These are phyloP conservation scores for Criorhina ranunculi DNA, from an alignment of 2,888 invertebrate species.

Conservation along the genomic window DNA sequence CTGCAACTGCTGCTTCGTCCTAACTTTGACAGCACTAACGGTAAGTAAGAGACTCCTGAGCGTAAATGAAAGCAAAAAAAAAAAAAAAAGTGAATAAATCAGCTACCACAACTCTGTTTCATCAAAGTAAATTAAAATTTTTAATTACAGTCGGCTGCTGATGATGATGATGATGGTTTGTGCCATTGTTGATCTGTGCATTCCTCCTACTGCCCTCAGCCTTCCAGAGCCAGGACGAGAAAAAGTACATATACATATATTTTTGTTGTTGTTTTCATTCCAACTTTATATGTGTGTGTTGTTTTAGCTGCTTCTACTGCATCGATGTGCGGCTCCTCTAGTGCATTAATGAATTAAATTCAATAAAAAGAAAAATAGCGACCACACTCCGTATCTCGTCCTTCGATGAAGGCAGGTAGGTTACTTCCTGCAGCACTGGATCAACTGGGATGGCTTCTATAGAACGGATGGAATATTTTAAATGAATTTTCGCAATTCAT, in stretches of 20 bases:
- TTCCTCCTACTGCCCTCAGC: conserved; percentile 9
- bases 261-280: conserved; percentile 34
- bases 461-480: conserved; percentile 55
- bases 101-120: conserved; percentile 71
- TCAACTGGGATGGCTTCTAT: conserved; percentile 2
- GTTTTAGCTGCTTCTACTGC: conserved; percentile 7
- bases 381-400: conserved; percentile 53
- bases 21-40: conserved; percentile 32
- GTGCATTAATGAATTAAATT: conserved; percentile 76
- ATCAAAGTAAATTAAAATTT: conserved; percentile 76
- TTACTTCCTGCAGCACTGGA: conserved; percentile 33
- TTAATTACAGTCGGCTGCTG: conserved; percentile 71
- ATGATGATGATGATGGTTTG: conserved; percentile 70
- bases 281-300: conserved; percentile 8
- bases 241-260: conserved; percentile 35
- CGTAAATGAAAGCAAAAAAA: conserved; percentile 19
- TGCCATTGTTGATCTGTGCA: conserved; percentile 68
- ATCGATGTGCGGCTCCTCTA: conserved; percentile 66
- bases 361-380: conserved; percentile 72
- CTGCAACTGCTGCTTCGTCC: conserved; percentile 32
- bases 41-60: conserved; percentile 20
- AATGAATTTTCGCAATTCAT: conserved; percentile 66
- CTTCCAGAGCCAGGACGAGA: conserved; percentile 10
- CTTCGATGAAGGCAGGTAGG: conserved; percentile 31
- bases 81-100: conserved; percentile 63